Evolutionary conservation across 2,888 invertebrate species (phyloP), one percentile per base, ranked within the genome.

Genomic region (Diabrotica balteata): DNA sequence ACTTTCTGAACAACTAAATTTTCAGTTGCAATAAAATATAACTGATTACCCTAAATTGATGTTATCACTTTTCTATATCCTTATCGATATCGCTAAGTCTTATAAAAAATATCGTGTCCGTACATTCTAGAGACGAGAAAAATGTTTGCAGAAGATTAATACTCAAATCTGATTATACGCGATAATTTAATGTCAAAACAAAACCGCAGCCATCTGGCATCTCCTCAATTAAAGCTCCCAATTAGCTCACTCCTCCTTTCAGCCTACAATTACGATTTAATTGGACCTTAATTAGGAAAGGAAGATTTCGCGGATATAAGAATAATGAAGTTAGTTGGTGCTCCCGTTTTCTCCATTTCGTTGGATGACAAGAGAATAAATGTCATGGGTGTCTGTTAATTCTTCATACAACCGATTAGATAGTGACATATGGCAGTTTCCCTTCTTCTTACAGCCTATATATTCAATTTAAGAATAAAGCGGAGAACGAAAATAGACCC

Each of bases 251-350:
- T 61, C 8, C 47, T 22, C 47, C 32, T 61, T 61, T 47, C 61
- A 47, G 54, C 61, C 65, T 68, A 65, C 64, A 67, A 71, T 68
- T 67, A 63, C 68, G 51, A 61, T 62, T 64, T 71, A 71, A 71
- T 71, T 68, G 71, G 68, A 45, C 52, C 55, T 58, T 65, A 68
- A 71, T 71, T 68, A 66, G 60, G 49, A 52, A 55, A 61, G 68
- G 61, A 66, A 68, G 67, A 71, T 71, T 64, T 64, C 64, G 66
- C 62, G 64, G 68, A 68, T 71, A 59, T 64, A 54, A 65, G 67
- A 67, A 71, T 71, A 68, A 71, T 68, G 68, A 71, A 68, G 71
- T 68, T 67, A 67, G 59, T 64, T 67, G 43, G 60, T 10, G 59
- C 45, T 22, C 43, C 54, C 42, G 42, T 50, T 63, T 57, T 57